Evolutionary conservation across 2,113 vertebrate genomes (phyloP), one percentile per base, ranked within the genome.

Genomic region (Xenopus laevis): DNA sequence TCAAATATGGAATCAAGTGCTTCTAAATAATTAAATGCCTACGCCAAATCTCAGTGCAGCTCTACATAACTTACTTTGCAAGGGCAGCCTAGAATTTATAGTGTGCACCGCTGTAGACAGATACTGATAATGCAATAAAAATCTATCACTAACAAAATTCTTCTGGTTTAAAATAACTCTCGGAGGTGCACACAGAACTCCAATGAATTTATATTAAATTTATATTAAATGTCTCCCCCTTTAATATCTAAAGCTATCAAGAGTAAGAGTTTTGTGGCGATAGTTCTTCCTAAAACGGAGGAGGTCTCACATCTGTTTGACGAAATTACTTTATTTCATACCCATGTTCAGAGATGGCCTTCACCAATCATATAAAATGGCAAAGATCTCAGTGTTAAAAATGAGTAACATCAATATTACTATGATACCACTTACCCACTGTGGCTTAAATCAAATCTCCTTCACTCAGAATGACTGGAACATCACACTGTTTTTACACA

Each of bases 361-460:
- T 70, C 74, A 77, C 74, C 74, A 68, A 77, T 77, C 74, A 77
- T 52, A 77, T 55, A 33, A 61, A 77, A 77, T 77, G 63, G 74
- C 74, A 63, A 77, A 69, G 62, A 70, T 70, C 74, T 70, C 74
- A 53, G 68, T 64, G 74, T 64, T 70, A 33, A 77, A 57, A 70
- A 68, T 77, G 74, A 77, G 45, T 64, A 77, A 77, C 74, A 77
- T 46, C 58, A 59, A 23, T 64, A 77, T 77, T 70, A 77, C 52
- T 59, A 62, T 77, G 74, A 77, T 77, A 77, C 66, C 69, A 70
- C 66, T 70, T 77, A 47, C 18, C 61, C 18, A 77, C 18, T 77
- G 30, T 15, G 59, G 27, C 23, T 40, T 77, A 77, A 77, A 77
- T 77, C 74, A 77, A 70, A 77, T 53, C 50, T 63, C 33, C 62